Base-by-base conservation (phyloP, 2,888 invertebrate species). In the Ariolimax columbianus region DNA sequence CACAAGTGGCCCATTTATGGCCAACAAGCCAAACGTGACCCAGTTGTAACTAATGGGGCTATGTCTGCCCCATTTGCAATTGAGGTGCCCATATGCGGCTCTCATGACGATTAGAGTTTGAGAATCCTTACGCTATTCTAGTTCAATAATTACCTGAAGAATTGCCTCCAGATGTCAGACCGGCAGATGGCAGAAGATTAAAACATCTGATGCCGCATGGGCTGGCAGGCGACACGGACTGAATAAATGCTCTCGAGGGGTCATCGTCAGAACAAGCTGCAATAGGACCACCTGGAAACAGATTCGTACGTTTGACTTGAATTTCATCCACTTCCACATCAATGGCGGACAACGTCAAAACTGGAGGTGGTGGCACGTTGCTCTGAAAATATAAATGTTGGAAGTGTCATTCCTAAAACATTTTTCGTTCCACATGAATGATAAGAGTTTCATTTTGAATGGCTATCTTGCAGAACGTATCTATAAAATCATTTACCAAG, bases 171-270 rank as follows among this genome's bases (percentile, higher is more conserved):
- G 73, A 40, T 59, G 63, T 14, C 23, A 23, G 0, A 26, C 47
- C 51, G 11, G 40, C 23, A 79, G 80, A 84, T 6, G 80, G 84
- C 47, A 40, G 26, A 0, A 84, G 63, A 51, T 59, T n/a, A 75
- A 84, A 84, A 33, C 84, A 84, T 17, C 23, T n/a, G 40, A 7
- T 26, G 0, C 84, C 84, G 72, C 84, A 84, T 0, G 84, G 84
- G 23, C 73, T 43, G 26, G 55, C 7, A 17, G 84, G 84, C 36
- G 73, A 30, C 14, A 75, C 80, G 17, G 84, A 80, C 36, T 63
- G 43, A 30, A 84, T 75, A 63, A 38, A 79, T n/a, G 63, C 79
- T n/a, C 84, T 33, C 40, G 75, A 36, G 0, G 23, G 33, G 36
- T 84, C 84, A 4, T 59, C 80, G n/a, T 80, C 84, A 0, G 59